These are phyloP conservation scores for Zaprionus vittiger DNA, from an alignment of 1,140 invertebrate genomes.

Conservation along the genomic window DNA sequence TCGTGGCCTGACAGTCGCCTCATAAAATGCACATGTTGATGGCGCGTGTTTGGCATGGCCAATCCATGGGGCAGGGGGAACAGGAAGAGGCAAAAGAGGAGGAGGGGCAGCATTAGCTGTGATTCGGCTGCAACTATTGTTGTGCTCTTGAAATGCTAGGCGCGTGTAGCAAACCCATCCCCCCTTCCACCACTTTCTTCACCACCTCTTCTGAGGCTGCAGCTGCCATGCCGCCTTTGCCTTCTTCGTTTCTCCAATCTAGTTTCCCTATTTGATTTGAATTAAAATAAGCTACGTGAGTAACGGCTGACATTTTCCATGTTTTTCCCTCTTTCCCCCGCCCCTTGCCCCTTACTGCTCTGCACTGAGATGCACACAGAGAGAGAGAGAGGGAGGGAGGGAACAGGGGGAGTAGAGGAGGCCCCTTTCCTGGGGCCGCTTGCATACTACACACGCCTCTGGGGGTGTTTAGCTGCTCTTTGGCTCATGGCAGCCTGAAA, in stretches of 20 bases:
- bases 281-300: slow-evolving; percentile 82
- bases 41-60: slow-evolving; percentile 73
- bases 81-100: background rate
- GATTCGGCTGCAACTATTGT: slow-evolving; percentile 48
- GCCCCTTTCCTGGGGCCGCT: background rate
- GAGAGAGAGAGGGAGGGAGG: background rate
- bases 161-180: slow-evolving; percentile 21
- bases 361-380: slow-evolving; percentile 57
- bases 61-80: slow-evolving; percentile 28
- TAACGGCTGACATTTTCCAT: slow-evolving; percentile 69
- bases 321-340: slow-evolving; percentile 8
- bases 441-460: slow-evolving; percentile 38
- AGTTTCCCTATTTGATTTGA: slow-evolving; percentile 73
- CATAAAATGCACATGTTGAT: slow-evolving; percentile 81
- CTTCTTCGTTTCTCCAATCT: slow-evolving; percentile 61
- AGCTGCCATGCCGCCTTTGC: background rate
- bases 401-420: too few species aligned
- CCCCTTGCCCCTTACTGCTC: slow-evolving; percentile 32
- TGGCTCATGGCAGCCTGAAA: background rate
- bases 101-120: background rate
- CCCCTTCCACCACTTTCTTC: too few species aligned
- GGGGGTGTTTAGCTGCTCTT: slow-evolving; percentile 23
- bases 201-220: slow-evolving; percentile 24
- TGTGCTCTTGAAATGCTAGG: slow-evolving; percentile 35
- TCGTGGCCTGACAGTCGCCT: slow-evolving; percentile 51